A percentile compares a stretch with the other conserved stretches of the same genome.
phyloP scores from a whole-genome alignment of 1,140 invertebrate genomes.

The Mizuhopecten yessoensis region DNA sequence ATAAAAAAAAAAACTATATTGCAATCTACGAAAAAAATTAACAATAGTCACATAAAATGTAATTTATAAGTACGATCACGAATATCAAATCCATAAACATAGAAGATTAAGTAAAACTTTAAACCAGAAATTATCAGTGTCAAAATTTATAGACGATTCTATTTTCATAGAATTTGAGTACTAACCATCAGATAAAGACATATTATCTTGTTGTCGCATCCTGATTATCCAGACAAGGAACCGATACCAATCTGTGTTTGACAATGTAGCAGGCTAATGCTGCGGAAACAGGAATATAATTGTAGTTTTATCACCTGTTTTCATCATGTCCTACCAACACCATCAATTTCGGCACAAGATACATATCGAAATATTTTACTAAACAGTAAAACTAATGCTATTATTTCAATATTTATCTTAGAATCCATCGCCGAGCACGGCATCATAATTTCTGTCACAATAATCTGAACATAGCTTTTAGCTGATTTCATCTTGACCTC shows the following conservation, averaged over 20 bases:
- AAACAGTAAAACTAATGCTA: conserved; percentile 39
- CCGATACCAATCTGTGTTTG: background rate
- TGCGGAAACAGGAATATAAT: background rate
- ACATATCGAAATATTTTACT: background rate
- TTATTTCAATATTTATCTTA: conserved; percentile 36
- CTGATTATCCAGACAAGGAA: background rate
- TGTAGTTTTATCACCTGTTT: background rate
- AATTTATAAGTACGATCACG: background rate
- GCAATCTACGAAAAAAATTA: too few species aligned
- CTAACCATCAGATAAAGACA: background rate
- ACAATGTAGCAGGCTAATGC: background rate
- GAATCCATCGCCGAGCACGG: background rate
- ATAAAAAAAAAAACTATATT: background rate
- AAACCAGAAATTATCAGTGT: background rate
- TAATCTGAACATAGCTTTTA: background rate
- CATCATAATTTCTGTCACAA: background rate
- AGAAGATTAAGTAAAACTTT: too few species aligned
- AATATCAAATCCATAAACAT: background rate
- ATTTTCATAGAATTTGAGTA: background rate
- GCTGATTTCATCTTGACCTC: conserved; percentile 23
- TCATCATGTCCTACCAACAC: background rate
- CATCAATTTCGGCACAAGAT: background rate
- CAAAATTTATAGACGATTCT: background rate
- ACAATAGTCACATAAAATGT: too few species aligned
- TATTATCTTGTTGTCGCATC: background rate